Base-by-base conservation (phyloP, 2,888 invertebrate genomes). In the Kuschelorhynchus macadamiae region DNA sequence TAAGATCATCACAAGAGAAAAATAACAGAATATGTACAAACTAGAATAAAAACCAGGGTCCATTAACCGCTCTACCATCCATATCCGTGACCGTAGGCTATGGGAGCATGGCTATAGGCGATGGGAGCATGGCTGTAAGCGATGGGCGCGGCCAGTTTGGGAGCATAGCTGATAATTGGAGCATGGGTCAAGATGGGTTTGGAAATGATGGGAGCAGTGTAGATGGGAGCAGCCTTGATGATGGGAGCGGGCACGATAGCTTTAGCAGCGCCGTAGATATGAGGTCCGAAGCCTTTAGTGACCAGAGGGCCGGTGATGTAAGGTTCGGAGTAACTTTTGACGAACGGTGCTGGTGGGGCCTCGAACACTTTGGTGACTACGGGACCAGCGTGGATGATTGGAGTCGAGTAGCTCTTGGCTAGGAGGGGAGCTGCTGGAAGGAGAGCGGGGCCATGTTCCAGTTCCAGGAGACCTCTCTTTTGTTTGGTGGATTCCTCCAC, bases 241-340 rank as follows among this genome's bases (percentile, higher is more conserved):
- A 74, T 59, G 11, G 75, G 76, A 7, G 74, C 73, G 1, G 60
- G 39, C 11, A 56, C 44, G 16, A 63, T 63, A 46, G 67, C 62
- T 49, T 72, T 63, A 25, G 75, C 71, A 25, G 75, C 71, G 36
- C 67, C 67, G 3, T 25, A 16, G 33, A 67, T 67, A 21, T 67
- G 60, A 30, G 77, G 70, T 30, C 73, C 69, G 32, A 70, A 60
- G 0, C 75, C 69, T 67, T 71, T 74, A 57, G 71, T 63, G 16
- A 74, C 33, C 5, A 67, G 39, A 2, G 67, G 67, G 0, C 62
- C 67, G 17, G 56, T 49, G 17, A 67, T 42, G 25, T 74, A 5
- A 8, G 76, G 76, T 7, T 71, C 72, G 14, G 72, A 67, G 56
- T 72, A 71, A 9, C 70, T 65, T 8, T 14, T 47, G 9, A 60